A percentile compares a stretch with the other conserved stretches of the same genome.
These are phyloP conservation scores for Clarias macrocephalus DNA, from an alignment of 2,113 vertebrate species.

Conservation along the genomic window DNA sequence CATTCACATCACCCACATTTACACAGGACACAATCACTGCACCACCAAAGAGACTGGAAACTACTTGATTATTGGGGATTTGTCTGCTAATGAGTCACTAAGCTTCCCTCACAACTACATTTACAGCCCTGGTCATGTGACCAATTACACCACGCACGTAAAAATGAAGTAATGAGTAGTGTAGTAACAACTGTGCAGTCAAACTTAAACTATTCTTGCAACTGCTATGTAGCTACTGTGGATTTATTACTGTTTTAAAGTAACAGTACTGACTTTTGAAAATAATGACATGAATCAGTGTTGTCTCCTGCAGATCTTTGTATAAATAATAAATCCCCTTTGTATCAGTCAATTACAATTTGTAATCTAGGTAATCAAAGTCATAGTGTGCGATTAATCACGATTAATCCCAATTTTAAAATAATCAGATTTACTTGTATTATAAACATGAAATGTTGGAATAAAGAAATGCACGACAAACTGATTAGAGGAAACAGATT, in stretches of 20 bases:
- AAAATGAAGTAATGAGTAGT: background rate
- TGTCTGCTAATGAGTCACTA: background rate
- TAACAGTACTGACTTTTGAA: background rate
- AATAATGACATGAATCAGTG: background rate
- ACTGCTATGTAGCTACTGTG: background rate
- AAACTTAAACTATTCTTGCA: background rate
- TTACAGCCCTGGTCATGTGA: background rate
- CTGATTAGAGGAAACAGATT: no score
- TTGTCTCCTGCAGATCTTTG: no score
- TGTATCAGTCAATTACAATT: no score
- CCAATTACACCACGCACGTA: background rate
- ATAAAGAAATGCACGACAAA: no score
- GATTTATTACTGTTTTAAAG: background rate
- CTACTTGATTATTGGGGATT: background rate
- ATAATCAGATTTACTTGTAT: no score
- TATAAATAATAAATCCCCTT: no score
- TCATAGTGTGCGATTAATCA: no score
- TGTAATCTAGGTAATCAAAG: no score
- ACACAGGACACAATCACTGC: conserved; percentile 26
- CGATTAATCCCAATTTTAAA: no score
- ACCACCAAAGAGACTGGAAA: conserved; percentile 3
- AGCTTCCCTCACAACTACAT: background rate
- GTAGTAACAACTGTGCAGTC: background rate
- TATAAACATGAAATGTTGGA: no score
- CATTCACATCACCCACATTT: conserved; percentile 12